Base-by-base conservation (phyloP, 2,113 vertebrate species). In the Gymnobelideus leadbeateri region DNA sequence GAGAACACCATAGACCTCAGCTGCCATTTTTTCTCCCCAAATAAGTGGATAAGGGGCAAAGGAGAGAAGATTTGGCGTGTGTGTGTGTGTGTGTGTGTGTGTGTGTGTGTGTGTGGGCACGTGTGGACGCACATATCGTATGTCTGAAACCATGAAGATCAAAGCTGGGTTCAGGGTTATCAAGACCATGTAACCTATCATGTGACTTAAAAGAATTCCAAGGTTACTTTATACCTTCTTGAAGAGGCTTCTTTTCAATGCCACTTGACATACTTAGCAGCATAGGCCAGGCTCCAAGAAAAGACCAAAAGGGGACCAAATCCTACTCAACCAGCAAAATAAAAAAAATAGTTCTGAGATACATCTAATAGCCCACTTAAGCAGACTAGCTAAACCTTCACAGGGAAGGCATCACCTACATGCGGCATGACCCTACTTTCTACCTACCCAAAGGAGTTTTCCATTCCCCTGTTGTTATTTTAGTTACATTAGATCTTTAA, bases 1-100 rank as follows among this genome's bases (percentile, higher is more conserved):
- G 52, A 96, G 90, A 94, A 95, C 0, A 28, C 91, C 95, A 94
- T 47, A 94, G 43, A 50, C 96, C 50, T 49, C 49, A 94, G 53
- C 57, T 91, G 16, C 43, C 37, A 94, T 93, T 93, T 92, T 91
- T 89, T 24, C 43, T 50, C 28, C 24, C 26, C 2, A 84, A 91
- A 92, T 77, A 95, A 92, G 90, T 54, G 51, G 37, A 92, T 77
- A 95, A 92, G 90, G 61, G 51, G 37, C 11, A 95, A 97, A 95
- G 28, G 57, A 84, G 91, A 94, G 31, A 51, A 23, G 91, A 77
- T 43, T 43, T 43, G 68, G n/a, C 0, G 10, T 21, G 68, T 43
- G 37, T 43, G n/a, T 43, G 37, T 43, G n/a, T 84, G 68, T 84
- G 68, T n/a, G 5, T 19, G 16, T 84, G n/a, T 43, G 68, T 43